These are phyloP conservation scores for Drosophila histrio DNA, from an alignment of 2,888 invertebrate species.

Conservation along the genomic window DNA sequence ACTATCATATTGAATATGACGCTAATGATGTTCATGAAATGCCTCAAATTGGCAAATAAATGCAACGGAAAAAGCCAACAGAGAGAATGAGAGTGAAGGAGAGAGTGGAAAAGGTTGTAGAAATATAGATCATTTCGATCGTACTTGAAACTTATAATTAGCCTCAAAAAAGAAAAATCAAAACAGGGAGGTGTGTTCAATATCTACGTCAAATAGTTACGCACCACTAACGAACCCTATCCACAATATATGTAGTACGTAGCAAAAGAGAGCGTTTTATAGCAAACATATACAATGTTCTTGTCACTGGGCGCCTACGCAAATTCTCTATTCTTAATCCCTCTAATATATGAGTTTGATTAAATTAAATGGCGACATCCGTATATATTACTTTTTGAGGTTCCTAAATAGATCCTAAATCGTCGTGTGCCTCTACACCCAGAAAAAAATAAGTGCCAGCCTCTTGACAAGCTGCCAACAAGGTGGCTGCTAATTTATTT, in stretches of 20 bases:
- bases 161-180: slow-evolving; percentile 31
- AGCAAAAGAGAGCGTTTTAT: background rate
- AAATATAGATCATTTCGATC: slow-evolving; percentile 6
- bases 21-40: slow-evolving; percentile 68
- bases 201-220: slow-evolving; percentile 41
- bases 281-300: slow-evolving; percentile 2
- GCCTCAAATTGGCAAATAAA: slow-evolving; percentile 51
- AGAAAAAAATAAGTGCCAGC: slow-evolving; percentile 17
- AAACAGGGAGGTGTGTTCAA: slow-evolving; percentile 43
- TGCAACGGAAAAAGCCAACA: slow-evolving; percentile 18
- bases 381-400: slow-evolving; percentile 18
- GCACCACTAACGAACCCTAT: slow-evolving; percentile 23
- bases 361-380: slow-evolving; percentile 41
- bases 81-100: background rate
- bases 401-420: slow-evolving; percentile 14
- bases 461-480: slow-evolving; percentile 65
- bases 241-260: background rate
- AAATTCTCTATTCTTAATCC: slow-evolving; percentile 42
- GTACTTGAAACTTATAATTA: slow-evolving; percentile 55
- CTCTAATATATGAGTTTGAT: slow-evolving; percentile 42
- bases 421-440: slow-evolving; percentile 55
- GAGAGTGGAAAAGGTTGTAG: background rate
- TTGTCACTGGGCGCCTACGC: slow-evolving; percentile 38
- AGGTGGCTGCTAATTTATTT: slow-evolving; percentile 54
- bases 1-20: slow-evolving; percentile 55